These are phyloP conservation scores for Catamblyrhynchus diadema DNA, from an alignment of 2,797 vertebrate genomes.

Conservation along the genomic window DNA sequence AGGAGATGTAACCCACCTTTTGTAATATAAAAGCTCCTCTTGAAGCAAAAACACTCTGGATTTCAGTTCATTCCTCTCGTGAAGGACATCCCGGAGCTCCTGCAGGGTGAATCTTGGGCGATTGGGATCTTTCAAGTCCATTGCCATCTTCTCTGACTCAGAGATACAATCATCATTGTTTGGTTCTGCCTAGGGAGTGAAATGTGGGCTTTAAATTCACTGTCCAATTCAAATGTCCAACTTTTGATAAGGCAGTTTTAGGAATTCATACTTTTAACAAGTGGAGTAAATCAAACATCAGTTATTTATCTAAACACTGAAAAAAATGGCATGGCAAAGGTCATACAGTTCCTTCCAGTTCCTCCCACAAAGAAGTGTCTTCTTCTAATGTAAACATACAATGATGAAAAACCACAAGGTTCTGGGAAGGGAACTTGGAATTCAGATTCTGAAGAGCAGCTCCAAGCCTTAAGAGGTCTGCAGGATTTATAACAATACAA, in stretches of 20 bases:
- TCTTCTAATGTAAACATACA: background rate
- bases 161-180: slow-evolving; percentile 79
- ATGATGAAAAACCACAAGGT: background rate
- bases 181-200: slow-evolving; percentile 74
- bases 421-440: background rate
- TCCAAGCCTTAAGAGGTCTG: background rate
- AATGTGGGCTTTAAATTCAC: background rate
- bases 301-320: background rate
- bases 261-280: background rate
- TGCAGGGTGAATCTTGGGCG: slow-evolving; percentile 95
- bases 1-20: slow-evolving; percentile 77
- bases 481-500: background rate
- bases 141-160: slow-evolving; percentile 68
- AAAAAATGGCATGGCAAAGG: background rate
- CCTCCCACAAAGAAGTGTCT: background rate
- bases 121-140: slow-evolving; percentile 90
- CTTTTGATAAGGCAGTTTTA: background rate
- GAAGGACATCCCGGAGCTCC: slow-evolving; percentile 94
- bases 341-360: background rate
- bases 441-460: background rate
- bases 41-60: slow-evolving; percentile 95
- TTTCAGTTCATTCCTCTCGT: slow-evolving; percentile 96
- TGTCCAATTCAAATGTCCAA: fast-evolving
- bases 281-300: background rate
- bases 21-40: slow-evolving; percentile 95